These are phyloP conservation scores for Onychomys torridus DNA, from an alignment of 2,797 vertebrate genomes.

Conservation along the genomic window DNA sequence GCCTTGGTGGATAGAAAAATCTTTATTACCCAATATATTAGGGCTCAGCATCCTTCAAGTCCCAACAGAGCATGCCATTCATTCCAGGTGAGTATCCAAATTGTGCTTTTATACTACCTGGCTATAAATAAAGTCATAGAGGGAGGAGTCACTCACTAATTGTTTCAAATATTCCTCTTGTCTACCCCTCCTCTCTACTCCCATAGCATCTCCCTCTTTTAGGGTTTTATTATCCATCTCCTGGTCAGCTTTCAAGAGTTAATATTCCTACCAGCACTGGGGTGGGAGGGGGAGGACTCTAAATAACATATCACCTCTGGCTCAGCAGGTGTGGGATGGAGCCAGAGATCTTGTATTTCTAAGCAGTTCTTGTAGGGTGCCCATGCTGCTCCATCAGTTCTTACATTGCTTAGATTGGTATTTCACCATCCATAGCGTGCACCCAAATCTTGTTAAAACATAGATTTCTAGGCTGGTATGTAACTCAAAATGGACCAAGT, in stretches of 20 bases:
- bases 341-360: neutral
- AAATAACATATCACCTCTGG: neutral
- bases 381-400: neutral
- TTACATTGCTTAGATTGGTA: neutral
- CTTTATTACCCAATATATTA: neutral
- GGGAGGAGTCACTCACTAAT: neutral
- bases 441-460: neutral
- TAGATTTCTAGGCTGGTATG: neutral
- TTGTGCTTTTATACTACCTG: neutral
- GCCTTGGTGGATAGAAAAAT: neutral
- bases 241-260: neutral
- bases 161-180: neutral
- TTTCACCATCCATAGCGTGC: neutral
- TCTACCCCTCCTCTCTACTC: neutral
- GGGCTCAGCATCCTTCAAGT: neutral
- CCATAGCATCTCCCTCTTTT: neutral
- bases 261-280: neutral
- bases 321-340: neutral
- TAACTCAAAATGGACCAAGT: neutral
- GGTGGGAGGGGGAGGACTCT: neutral
- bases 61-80: neutral
- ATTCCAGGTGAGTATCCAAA: neutral
- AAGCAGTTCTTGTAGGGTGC: neutral
- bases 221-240: neutral
- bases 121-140: neutral